A percentile compares a stretch with the other conserved stretches of the same genome.
These are phyloP conservation scores for Chaetura pelagica DNA, from an alignment of 2,113 vertebrate genomes.

Conservation along the genomic window DNA sequence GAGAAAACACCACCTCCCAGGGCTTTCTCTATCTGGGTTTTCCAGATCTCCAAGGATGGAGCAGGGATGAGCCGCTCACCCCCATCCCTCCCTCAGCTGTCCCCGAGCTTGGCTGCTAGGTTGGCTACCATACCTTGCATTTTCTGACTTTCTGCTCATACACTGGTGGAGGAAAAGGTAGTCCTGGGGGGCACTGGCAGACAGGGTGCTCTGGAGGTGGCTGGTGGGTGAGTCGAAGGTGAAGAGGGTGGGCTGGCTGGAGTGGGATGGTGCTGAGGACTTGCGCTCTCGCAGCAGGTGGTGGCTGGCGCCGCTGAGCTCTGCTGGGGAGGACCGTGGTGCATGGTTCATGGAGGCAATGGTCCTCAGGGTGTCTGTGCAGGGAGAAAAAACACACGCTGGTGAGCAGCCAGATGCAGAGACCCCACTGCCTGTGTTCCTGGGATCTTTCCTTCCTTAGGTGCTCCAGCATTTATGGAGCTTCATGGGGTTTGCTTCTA, in stretches of 20 bases:
- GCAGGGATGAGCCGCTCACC: neutral
- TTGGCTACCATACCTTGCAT: slow-evolving; percentile 81
- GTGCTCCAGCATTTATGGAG: neutral
- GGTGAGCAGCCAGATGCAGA: rapidly evolving
- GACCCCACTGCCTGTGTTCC: neutral
- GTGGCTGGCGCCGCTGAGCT: slow-evolving; percentile 80
- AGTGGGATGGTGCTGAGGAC: slow-evolving; percentile 87
- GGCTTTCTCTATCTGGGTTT: neutral
- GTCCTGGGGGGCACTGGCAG: slow-evolving; percentile 96
- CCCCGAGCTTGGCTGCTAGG: neutral
- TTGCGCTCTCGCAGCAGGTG: slow-evolving; percentile 89
- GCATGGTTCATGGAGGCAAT: slow-evolving; percentile 76
- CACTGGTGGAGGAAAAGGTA: slow-evolving; percentile 98
- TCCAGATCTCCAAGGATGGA: neutral
- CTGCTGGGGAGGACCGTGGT: slow-evolving; percentile 87
- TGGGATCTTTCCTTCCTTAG: neutral
- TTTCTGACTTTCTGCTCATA: slow-evolving; percentile 94
- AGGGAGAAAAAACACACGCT: neutral
- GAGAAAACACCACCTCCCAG: neutral
- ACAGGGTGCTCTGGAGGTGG: slow-evolving; percentile 83
- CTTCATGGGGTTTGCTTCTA: neutral
- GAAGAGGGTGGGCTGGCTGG: slow-evolving; percentile 95
- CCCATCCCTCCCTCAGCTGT: neutral
- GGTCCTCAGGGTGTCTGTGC: slow-evolving; percentile 86
- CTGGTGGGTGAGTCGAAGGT: slow-evolving; percentile 88